Base-by-base conservation (phyloP, 1,140 invertebrate genomes). In the Ceratina australensis region DNA sequence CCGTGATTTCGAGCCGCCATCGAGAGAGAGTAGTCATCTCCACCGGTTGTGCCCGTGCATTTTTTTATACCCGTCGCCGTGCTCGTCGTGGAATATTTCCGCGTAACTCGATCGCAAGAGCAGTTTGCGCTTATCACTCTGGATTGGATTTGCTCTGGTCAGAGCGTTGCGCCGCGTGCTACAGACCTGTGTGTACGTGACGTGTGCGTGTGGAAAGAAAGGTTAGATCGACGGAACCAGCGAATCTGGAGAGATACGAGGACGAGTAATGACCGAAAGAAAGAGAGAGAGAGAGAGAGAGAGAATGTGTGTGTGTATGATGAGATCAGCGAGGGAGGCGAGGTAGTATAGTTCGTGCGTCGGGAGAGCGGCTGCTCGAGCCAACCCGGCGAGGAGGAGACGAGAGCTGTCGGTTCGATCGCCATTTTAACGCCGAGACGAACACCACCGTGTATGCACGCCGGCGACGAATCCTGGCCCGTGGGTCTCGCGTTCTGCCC, bases 341-440 rank as follows among this genome's bases (percentile, higher is more conserved):
- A n/a, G n/a, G n/a, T n/a, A n/a, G n/a, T 24, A 66, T 15, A 71
- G 42, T 56, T 42, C 72, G 26, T 59, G 69, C 57, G 50, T 57
- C 33, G 72, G 60, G 76, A 78, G 72, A 79, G 64, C 60, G 69
- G 28, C 28, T 49, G 68, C 60, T 57, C 75, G 75, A 72, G 20
- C 67, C 59, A 72, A 64, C 63, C 71, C 72, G 72, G 66, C 61
- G 59, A 68, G 81, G 81, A 72, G 85, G 79, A 81, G 80, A 75
- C 78, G 82, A 84, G 79, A 91, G 87, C 89, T 91, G 90, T 90
- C 90, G 91, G 88, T 90, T 90, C 87, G 90, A 91, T 91, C 90
- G 90, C 91, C 90, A 92, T 92, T 91, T 91, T 91, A 92, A 88
- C 86, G 89, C 86, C 88, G 86, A 82, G 82, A 63, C 77, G 65